Evolutionary conservation across 2,888 invertebrate genomes (phyloP), one percentile per base, ranked within the genome.

Genomic region (Lucinisca nassula): DNA sequence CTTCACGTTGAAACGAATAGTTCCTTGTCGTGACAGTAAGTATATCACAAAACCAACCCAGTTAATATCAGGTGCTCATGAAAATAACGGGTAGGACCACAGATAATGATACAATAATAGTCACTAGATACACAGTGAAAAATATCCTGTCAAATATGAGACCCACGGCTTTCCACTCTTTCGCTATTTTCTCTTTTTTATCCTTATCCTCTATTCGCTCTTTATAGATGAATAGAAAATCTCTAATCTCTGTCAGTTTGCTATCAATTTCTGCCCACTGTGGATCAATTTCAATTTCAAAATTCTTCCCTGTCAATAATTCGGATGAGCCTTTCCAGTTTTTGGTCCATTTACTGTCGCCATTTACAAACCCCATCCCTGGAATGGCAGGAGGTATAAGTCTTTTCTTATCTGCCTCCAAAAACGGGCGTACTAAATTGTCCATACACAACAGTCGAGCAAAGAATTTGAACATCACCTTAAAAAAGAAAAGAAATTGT

Each of bases 131-230:
- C 75, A 95, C 88, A 80, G 94, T 93, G 92, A 96, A 96, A 89
- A 96, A 95, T 61, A 95, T 92, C 78, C 96, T 87, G 91, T 96
- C 96, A 73, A 96, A 93, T 78, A 95, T 94, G n/a, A 96, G 91
- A 0, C 95, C 95, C 37, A 96, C 92, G 4, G 95, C 94, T 86
- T 95, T 94, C 96, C 96, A 96, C 79, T 96, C 96, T 80, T 93
- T 94, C 24, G 94, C 93, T 76, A 95, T 91, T 77, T 93, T 93
- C 37, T 95, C 95, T 51, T 92, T 92, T 37, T 92, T 90, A 85
- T 96, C 96, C 79, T 95, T 94, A 24, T 95, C 95, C 35, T 92
- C 90, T 38, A 95, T 87, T 58, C 95, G 91, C 77, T 93, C 92
- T 87, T 92, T 92, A 84, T 94, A 94, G 21, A 90, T 74, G 76